These are phyloP conservation scores for Ibycter americanus DNA, from an alignment of 2,797 vertebrate species.

Conservation along the genomic window DNA sequence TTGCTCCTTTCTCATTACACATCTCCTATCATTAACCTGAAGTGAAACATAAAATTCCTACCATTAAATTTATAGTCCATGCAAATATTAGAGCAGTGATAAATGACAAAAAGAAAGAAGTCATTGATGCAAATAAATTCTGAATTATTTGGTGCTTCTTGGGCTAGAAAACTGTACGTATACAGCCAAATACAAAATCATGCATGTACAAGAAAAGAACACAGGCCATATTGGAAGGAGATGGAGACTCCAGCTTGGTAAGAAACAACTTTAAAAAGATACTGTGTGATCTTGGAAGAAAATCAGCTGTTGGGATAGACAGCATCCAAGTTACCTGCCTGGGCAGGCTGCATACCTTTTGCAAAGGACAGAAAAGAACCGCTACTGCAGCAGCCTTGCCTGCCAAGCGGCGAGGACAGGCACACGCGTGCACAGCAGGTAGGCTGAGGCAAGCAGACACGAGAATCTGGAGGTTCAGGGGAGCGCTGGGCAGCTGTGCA, in stretches of 20 bases:
- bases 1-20: background rate
- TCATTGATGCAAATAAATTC: background rate
- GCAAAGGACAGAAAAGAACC: background rate
- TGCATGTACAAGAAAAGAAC: background rate
- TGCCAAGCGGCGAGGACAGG: fast-evolving
- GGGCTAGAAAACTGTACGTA: fast-evolving
- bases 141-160: background rate
- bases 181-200: background rate
- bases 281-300: background rate
- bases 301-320: background rate
- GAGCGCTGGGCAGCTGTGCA: fast-evolving
- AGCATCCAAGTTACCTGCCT: background rate
- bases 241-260: background rate
- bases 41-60: background rate
- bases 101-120: background rate
- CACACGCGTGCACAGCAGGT: background rate
- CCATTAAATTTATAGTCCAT: background rate
- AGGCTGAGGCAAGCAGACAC: background rate
- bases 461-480: fast-evolving
- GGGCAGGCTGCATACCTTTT: background rate
- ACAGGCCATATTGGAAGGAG: background rate
- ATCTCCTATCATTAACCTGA: background rate
- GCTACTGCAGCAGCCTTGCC: background rate
- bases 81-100: background rate
- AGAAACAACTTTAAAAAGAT: background rate